These are phyloP conservation scores for Nyctereutes procyonoides DNA, from an alignment of 2,113 vertebrate genomes.

Conservation along the genomic window DNA sequence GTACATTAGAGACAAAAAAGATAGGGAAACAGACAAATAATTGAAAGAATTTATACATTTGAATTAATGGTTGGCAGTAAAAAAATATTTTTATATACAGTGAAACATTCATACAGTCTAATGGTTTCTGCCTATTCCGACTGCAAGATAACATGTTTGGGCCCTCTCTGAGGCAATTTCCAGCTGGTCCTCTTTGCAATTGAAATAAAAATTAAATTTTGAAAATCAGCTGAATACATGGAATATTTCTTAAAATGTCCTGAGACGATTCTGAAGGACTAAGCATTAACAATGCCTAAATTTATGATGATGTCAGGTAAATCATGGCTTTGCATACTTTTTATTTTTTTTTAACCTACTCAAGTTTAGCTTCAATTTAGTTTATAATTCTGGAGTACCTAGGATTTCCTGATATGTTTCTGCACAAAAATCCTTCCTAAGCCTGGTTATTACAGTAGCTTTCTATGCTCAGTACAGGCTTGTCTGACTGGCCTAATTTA, in stretches of 20 bases:
- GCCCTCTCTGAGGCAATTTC: background rate
- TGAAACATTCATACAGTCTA: background rate
- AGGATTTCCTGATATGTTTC: conserved; percentile 2
- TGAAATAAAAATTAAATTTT: background rate
- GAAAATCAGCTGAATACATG: background rate
- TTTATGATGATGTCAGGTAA: background rate
- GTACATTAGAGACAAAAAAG: background rate
- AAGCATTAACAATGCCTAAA: background rate
- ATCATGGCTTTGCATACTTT: background rate
- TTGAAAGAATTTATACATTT: background rate
- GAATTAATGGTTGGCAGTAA: background rate
- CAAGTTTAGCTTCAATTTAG: background rate
- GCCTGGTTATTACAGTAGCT: background rate
- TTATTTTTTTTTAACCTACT: background rate
- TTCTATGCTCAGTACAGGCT: background rate
- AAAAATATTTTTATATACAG: background rate
- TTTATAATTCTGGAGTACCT: background rate
- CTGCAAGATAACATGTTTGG: background rate
- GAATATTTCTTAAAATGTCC: background rate
- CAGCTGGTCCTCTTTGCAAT: background rate
- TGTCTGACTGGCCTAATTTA: conserved; percentile 39
- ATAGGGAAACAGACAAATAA: background rate
- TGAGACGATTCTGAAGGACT: background rate
- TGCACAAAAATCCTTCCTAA: conserved; percentile 40
- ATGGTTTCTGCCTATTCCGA: background rate